phyloP scores from a whole-genome alignment of 1,140 invertebrate species.

The Bombus terrestris region DNA sequence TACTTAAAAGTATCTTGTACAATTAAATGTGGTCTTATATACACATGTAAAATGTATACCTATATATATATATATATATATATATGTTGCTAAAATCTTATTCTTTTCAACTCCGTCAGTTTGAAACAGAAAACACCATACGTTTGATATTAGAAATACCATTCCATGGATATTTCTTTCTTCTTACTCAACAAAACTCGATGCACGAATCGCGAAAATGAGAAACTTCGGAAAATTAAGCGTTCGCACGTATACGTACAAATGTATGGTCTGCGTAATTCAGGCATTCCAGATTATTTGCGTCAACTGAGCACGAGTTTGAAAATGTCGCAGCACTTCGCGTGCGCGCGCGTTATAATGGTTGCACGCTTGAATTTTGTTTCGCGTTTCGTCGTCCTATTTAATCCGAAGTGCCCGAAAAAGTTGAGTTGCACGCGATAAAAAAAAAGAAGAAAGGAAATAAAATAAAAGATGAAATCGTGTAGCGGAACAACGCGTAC shows the following conservation, averaged over 20 bases:
- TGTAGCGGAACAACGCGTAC: no score
- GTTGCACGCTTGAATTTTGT: conserved; percentile 2
- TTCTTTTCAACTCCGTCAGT: background rate
- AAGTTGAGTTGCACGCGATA: background rate
- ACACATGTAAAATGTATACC: no score
- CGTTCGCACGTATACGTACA: background rate
- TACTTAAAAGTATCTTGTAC: no score
- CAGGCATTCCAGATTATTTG: conserved; percentile 44
- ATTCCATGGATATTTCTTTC: background rate
- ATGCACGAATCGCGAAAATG: background rate
- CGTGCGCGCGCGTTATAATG: conserved; percentile 14
- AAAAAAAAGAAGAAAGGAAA: background rate
- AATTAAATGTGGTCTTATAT: no score
- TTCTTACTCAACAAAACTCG: background rate
- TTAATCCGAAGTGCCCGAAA: background rate
- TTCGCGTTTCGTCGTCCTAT: background rate
- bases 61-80: no score
- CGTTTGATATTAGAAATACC: background rate
- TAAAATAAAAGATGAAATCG: no score
- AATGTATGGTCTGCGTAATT: background rate
- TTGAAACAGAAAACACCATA: background rate
- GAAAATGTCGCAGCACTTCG: conserved; percentile 22
- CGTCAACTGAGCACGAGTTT: conserved; percentile 43
- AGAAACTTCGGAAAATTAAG: background rate
- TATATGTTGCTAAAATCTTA: background rate